Conservation (phyloP, 2,797 vertebrate species). For the Huso huso region DNA sequence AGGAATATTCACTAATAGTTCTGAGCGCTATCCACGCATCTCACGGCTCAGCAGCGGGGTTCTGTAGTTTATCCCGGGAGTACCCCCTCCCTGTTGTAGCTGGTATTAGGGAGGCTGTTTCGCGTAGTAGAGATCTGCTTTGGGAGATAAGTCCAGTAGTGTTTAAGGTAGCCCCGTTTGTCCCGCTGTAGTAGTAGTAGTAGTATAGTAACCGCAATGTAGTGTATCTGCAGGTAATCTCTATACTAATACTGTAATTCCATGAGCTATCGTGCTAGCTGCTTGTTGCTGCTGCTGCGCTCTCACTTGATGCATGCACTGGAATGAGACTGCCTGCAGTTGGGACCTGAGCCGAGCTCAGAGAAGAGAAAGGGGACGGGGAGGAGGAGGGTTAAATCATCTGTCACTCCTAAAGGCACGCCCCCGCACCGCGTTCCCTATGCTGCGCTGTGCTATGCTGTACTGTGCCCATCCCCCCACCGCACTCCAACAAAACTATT, state of each 20-base stretch:
- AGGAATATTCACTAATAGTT: too few species aligned
- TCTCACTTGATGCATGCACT: slow-evolving; percentile 48
- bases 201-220: too few species aligned
- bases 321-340: slow-evolving; percentile 51
- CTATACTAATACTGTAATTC: slow-evolving; percentile 38
- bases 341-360: slow-evolving; percentile 20
- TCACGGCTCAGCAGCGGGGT: too few species aligned
- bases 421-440: slow-evolving; percentile 23
- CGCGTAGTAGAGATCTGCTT: too few species aligned
- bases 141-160: too few species aligned
- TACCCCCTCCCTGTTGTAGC: too few species aligned
- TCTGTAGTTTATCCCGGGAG: too few species aligned
- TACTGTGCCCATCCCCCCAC: slow-evolving; percentile 16
- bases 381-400: slow-evolving; percentile 37
- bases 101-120: too few species aligned
- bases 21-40: too few species aligned
- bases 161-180: too few species aligned
- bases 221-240: slow-evolving; percentile 39
- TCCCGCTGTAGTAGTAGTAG: too few species aligned
- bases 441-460: slow-evolving; percentile 18
- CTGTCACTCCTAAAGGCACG: slow-evolving; percentile 33
- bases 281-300: slow-evolving; percentile 30
- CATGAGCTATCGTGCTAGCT: slow-evolving; percentile 54
- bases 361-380: slow-evolving; percentile 32
- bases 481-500: background rate